These are phyloP conservation scores for Ophioninae sp. DNA, from an alignment of 2,888 invertebrate species.

Conservation along the genomic window DNA sequence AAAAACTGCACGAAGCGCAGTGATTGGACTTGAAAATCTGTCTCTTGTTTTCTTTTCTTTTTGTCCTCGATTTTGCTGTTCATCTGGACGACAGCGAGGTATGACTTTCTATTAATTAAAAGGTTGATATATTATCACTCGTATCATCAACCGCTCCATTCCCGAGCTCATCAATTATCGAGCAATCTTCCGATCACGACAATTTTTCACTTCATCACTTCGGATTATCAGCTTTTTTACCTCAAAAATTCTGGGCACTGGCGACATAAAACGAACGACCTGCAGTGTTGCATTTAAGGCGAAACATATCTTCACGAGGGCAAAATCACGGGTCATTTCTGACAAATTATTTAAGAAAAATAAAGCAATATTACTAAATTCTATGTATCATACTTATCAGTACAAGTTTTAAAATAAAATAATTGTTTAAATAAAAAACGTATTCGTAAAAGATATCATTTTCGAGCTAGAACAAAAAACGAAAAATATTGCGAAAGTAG, in stretches of 20 bases:
- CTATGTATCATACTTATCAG: too few relatives aligned
- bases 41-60: not conserved
- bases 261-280: too few relatives aligned
- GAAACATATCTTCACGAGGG: not conserved
- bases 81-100: not conserved
- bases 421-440: too few relatives aligned
- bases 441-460: too few relatives aligned
- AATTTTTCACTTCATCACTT: not conserved
- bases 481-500: too few relatives aligned
- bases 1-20: not conserved
- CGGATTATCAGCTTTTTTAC: not conserved
- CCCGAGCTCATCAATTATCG: not conserved
- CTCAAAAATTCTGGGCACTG: too few relatives aligned
- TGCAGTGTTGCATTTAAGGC: not conserved
- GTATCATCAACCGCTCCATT: not conserved
- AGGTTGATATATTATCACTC: not conserved
- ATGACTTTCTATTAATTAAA: not conserved
- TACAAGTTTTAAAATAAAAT: not conserved
- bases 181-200: not conserved
- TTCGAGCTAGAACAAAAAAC: too few relatives aligned
- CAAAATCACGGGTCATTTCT: too few relatives aligned
- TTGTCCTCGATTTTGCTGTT: not conserved
- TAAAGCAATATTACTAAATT: too few relatives aligned
- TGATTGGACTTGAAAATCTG: not conserved
- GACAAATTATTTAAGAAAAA: too few relatives aligned